Evolutionary conservation across 1,140 invertebrate genomes (phyloP).

Genomic region (Euwallacea fornicatus): DNA sequence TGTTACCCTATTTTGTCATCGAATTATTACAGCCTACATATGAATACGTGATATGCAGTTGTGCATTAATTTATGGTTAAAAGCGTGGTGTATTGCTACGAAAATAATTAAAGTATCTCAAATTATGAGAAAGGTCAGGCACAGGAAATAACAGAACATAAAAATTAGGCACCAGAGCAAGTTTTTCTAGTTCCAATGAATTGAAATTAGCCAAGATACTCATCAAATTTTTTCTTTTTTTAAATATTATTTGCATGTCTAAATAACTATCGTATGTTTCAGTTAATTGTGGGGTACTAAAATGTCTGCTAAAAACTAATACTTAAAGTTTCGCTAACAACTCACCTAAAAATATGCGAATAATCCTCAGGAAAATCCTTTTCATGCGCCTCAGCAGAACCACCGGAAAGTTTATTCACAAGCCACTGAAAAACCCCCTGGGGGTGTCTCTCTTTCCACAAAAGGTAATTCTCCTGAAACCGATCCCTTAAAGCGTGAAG

Average conservation of each 20-base stretch:
- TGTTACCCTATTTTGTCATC: too few relatives aligned
- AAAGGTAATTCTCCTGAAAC: conserved; percentile 61
- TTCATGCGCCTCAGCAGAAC: background rate
- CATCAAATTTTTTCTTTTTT: background rate
- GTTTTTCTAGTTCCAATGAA: too few relatives aligned
- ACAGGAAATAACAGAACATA: too few relatives aligned
- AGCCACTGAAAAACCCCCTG: conserved; percentile 53
- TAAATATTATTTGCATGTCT: background rate
- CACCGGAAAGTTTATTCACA: conserved; percentile 35
- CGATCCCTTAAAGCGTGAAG: conserved; percentile 69
- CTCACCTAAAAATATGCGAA: conserved; percentile 76
- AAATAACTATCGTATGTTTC: background rate
- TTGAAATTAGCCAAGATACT: background rate
- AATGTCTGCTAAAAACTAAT: background rate
- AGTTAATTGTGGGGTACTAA: too few relatives aligned
- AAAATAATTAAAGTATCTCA: too few relatives aligned
- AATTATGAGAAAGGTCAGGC: too few relatives aligned
- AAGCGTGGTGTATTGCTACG: too few relatives aligned
- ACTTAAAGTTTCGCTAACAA: conserved; percentile 4
- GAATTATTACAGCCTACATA: too few relatives aligned
- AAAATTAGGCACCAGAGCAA: too few relatives aligned
- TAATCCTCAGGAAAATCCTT: conserved; percentile 61
- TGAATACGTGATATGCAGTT: too few relatives aligned
- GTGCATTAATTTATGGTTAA: too few relatives aligned
- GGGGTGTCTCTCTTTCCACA: conserved; percentile 63